A percentile compares a stretch with the other conserved stretches of the same genome.
Evolutionary conservation across 2,888 invertebrate species (phyloP).

Genomic region (Aporophyla lueneburgensis): DNA sequence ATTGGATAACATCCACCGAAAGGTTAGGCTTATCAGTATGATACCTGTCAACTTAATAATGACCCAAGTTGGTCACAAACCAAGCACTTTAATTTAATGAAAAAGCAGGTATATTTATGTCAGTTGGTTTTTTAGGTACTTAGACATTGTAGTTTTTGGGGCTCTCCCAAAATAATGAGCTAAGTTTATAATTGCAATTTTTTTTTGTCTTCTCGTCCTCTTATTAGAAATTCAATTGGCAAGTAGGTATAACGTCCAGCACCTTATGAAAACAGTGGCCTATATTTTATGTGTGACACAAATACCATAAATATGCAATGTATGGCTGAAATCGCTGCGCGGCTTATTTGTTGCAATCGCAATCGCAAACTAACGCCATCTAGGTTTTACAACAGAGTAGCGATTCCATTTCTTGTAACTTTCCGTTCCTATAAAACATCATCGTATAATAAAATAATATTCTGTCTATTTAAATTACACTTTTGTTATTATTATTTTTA

Average conservation of each 20-base stretch:
- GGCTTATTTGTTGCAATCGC: background rate
- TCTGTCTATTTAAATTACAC: background rate
- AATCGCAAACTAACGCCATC: conserved; percentile 32
- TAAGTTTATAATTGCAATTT: background rate
- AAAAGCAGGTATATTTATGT: background rate
- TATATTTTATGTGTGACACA: background rate
- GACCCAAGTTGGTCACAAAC: background rate
- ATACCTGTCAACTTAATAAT: background rate
- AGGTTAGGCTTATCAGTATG: conserved; percentile 20
- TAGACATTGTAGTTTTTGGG: too few relatives aligned
- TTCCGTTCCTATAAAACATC: too few relatives aligned
- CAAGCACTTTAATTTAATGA: background rate
- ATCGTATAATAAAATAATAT: background rate
- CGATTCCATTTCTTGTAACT: background rate
- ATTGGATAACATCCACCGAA: conserved; percentile 3
- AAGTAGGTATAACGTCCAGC: background rate
- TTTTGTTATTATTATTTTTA: background rate
- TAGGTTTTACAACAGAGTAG: conserved; percentile 1
- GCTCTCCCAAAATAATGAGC: too few relatives aligned
- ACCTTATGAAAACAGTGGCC: background rate
- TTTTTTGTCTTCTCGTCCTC: background rate
- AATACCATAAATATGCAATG: background rate
- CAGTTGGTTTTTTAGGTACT: too few relatives aligned
- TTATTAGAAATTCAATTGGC: background rate
- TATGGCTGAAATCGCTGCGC: background rate